Conservation (phyloP, 2,113 vertebrate genomes). For the Lipotes vexillifer region DNA sequence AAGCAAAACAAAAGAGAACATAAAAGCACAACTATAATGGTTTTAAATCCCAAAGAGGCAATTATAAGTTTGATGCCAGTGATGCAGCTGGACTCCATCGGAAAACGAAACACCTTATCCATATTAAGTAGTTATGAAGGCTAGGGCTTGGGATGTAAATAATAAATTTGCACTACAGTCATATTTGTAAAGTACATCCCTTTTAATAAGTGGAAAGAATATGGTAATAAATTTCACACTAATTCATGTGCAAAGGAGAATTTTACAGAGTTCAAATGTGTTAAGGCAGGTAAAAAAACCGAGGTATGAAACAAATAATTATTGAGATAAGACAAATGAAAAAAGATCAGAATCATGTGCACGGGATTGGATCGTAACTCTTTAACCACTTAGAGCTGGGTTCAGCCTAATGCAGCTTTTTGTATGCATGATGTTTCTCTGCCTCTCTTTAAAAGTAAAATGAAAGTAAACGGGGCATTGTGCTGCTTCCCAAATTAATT, state of each 20-base stretch:
- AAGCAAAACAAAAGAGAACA: conserved; percentile 85
- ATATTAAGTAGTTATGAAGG: conserved; percentile 82
- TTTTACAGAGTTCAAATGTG: conserved; percentile 59
- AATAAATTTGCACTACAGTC: conserved; percentile 78
- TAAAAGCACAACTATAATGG: conserved; percentile 84
- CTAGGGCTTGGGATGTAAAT: conserved; percentile 74
- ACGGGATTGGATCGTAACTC: conserved; percentile 26
- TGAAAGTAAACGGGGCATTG: conserved; percentile 44
- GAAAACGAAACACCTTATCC: conserved; percentile 81
- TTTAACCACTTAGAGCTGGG: conserved; percentile 47
- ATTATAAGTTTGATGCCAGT: conserved; percentile 85
- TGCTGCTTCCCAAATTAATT: conserved; percentile 70
- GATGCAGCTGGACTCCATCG: conserved; percentile 80
- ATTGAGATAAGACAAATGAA: conserved; percentile 58
- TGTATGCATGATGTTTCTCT: conserved; percentile 60
- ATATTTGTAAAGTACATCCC: conserved; percentile 71
- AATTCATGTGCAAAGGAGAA: conserved; percentile 69
- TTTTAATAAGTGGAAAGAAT: conserved; percentile 80
- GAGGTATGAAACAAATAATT: conserved; percentile 54
- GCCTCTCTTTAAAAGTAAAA: conserved; percentile 64
- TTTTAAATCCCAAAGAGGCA: conserved; percentile 85
- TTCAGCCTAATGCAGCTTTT: conserved; percentile 27
- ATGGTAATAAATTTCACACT: conserved; percentile 75
- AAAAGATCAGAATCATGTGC: conserved; percentile 40
- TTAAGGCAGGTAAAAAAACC: conserved; percentile 52